A percentile compares a stretch with the other conserved stretches of the same genome.
phyloP scores from a whole-genome alignment of 2,888 invertebrate genomes.

The Rhagonycha lutea region DNA sequence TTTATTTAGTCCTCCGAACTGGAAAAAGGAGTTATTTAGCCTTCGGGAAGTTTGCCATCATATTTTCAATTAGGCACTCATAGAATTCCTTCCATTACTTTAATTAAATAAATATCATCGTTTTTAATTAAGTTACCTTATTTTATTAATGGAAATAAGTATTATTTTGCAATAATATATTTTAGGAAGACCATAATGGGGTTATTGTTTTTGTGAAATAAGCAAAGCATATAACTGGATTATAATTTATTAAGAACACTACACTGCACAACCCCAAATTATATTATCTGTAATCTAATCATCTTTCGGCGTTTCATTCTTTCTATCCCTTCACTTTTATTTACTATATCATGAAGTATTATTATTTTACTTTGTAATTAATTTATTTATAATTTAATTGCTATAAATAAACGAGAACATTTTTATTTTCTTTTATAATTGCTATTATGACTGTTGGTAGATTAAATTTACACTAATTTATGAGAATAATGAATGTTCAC shows the following conservation, averaged over 20 bases:
- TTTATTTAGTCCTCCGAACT: too few species aligned
- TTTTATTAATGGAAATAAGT: too few species aligned
- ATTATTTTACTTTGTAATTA: not conserved
- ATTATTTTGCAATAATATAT: not conserved
- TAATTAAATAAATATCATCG: too few species aligned
- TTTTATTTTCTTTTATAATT: not conserved
- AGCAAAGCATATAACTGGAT: not conserved
- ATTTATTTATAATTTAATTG: not conserved
- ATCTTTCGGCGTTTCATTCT: not conserved
- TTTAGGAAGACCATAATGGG: not conserved
- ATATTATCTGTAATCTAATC: not conserved
- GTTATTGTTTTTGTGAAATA: not conserved
- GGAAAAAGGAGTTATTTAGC: too few species aligned
- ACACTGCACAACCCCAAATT: not conserved
- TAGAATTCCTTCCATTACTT: too few species aligned
- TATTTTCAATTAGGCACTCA: too few species aligned
- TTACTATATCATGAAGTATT: not conserved
- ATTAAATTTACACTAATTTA: not conserved
- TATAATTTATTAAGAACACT: not conserved
- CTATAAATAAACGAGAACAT: not conserved
- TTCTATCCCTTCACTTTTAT: not conserved
- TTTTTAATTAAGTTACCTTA: too few species aligned
- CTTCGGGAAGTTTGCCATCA: too few species aligned
- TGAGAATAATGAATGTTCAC: not conserved
- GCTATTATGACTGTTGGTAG: not conserved